phyloP scores from a whole-genome alignment of 2,113 vertebrate genomes.

The Mobula hypostoma region DNA sequence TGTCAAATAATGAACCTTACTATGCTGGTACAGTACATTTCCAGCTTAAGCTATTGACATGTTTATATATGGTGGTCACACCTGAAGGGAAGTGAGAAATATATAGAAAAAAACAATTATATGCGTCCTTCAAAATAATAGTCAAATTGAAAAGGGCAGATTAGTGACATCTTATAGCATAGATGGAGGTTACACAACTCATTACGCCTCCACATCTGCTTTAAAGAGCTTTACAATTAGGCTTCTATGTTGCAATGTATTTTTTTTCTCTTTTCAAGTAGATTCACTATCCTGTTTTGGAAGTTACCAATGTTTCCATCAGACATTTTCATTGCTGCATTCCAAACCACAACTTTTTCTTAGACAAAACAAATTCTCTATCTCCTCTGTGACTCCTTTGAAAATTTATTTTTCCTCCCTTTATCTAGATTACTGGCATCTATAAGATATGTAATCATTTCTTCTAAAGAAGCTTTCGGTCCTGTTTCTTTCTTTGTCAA shows the following conservation, averaged over 20 bases:
- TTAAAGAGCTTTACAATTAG: not conserved
- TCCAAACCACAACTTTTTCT: not conserved
- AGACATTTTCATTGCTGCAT: too few relatives aligned
- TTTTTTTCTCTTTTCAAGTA: not conserved
- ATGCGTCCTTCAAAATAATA: not conserved
- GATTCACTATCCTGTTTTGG: not conserved
- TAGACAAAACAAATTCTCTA: not conserved
- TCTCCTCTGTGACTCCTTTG: not conserved
- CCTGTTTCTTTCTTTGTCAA: not conserved
- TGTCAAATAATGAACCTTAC: not conserved
- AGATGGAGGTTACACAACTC: too few relatives aligned
- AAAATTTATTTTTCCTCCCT: not conserved
- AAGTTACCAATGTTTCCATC: not conserved
- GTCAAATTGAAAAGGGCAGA: not conserved
- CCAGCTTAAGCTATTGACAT: not conserved
- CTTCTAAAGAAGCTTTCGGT: not conserved
- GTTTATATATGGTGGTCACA: not conserved
- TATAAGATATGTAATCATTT: not conserved
- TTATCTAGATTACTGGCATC: not conserved
- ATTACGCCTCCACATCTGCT: not conserved
- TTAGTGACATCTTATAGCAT: not conserved
- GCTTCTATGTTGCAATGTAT: not conserved
- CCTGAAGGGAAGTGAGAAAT: not conserved
- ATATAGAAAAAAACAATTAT: not conserved
- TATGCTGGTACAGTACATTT: not conserved